These are phyloP conservation scores for Dendronephthya gigantea DNA, from an alignment of 64 coral and sea anemone species.

Conservation along the genomic window DNA sequence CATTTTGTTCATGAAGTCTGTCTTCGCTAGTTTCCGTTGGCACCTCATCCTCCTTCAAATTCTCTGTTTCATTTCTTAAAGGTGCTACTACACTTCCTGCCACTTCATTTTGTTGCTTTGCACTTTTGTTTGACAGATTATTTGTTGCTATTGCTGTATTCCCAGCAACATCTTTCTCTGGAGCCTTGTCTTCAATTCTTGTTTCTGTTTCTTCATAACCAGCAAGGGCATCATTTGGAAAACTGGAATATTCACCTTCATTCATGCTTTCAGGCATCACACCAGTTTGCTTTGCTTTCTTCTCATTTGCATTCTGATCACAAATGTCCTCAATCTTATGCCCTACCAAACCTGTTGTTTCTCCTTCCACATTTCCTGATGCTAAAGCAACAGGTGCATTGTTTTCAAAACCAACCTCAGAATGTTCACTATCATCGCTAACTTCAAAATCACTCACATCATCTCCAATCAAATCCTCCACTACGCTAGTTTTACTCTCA, in stretches of 20 bases:
- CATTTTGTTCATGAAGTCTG: not conserved
- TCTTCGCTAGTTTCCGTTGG: no score
- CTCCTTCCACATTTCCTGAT: not conserved
- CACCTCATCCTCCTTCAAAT: not conserved
- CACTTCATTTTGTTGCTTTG: not conserved
- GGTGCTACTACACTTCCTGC: not conserved
- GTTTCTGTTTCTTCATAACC: no score
- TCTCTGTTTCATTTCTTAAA: not conserved
- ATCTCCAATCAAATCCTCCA: not conserved
- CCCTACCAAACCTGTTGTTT: not conserved
- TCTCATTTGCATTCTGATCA: not conserved
- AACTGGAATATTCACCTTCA: no score
- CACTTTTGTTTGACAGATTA: not conserved
- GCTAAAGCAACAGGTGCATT: not conserved
- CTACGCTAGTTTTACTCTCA: not conserved
- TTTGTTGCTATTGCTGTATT: not conserved
- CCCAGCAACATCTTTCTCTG: not conserved
- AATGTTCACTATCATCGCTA: not conserved
- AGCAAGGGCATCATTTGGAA: no score
- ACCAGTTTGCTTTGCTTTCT: no score
- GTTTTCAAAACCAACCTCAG: not conserved
- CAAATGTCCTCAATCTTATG: not conserved
- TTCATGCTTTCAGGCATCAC: no score
- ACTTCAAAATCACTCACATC: not conserved
- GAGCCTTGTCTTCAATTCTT: not conserved